Conservation (phyloP, 2,113 vertebrate genomes). For the Neomonachus schauinslandi region DNA sequence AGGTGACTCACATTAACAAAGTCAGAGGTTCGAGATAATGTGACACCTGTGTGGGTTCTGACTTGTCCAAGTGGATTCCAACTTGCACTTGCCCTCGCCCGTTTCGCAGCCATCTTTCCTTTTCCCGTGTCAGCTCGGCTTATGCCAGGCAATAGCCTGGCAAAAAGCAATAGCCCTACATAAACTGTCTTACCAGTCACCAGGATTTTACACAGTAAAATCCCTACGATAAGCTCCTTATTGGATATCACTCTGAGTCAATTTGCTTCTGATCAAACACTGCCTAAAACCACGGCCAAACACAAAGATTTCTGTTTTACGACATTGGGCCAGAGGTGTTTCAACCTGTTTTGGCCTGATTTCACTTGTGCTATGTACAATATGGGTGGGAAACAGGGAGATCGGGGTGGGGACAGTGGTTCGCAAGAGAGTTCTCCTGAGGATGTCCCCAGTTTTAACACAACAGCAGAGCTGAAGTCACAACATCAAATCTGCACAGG, state of each 20-base stretch:
- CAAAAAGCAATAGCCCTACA: neutral
- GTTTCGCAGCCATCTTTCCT: too few relatives aligned
- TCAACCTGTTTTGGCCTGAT: neutral
- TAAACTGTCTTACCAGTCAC: neutral
- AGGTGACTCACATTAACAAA: neutral
- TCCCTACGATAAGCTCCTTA: neutral
- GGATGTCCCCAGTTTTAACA: neutral
- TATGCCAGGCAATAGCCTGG: neutral
- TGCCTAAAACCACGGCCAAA: rapidly evolving
- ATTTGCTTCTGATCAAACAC: neutral
- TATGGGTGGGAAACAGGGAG: neutral
- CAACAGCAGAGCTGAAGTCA: neutral
- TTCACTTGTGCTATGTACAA: neutral
- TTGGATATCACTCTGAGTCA: neutral
- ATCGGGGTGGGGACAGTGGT: rapidly evolving
- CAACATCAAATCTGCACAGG: neutral
- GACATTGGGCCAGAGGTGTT: neutral
- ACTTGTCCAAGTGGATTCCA: rapidly evolving
- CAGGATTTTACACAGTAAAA: too few relatives aligned
- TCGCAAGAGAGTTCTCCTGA: neutral
- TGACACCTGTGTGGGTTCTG: neutral
- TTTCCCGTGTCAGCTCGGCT: neutral
- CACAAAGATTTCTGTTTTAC: neutral
- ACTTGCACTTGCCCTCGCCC: neutral
- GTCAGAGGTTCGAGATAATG: rapidly evolving